Base-by-base conservation (phyloP, 1,140 invertebrate genomes). In the Drosophila teissieri region DNA sequence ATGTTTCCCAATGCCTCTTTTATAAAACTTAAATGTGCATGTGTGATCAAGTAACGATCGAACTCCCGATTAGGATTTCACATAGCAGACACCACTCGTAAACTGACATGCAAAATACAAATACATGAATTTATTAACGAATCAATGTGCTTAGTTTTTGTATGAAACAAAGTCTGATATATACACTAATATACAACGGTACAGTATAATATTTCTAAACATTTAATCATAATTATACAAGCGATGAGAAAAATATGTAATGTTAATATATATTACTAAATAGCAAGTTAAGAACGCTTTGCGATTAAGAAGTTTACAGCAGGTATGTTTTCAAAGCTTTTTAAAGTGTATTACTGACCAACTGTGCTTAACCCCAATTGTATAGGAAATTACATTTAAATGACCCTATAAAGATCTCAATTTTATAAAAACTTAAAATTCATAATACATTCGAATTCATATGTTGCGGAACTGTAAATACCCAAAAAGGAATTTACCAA, bases 111-210 rank as follows among this genome's bases (percentile, higher is more conserved):
- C 24, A 49, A 57, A 34, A 46, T 73, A 73, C 68, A 73, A 86
- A 86, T 78, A 85, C 84, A 88, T 80, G 84, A 88, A 88, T 89
- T 89, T 88, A 88, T 83, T 79, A 84, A 89, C 79, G 74, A 88
- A 89, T 88, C 80, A 72, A 88, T 89, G 83, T 88, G 83, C 83
- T 88, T 88, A 88, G 83, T 88, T 78, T 78, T 86, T 88, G 83
- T 88, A 88, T 88, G 84, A 88, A 88, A 88, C 84, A 84, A 88
- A 88, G 84, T 88, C 84, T 88, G 84, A 88, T 88, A 88, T 88
- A 88, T 85, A 88, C 84, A 88, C 84, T 88, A 88, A 88, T 88
- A 88, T 88, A 88, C 84, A 88, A 72, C 65, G 89, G 72, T 80
- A 83, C 84, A 68, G 72, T 88, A 83, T 89, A 80, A 73, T 83